Conservation (phyloP, 2,888 invertebrate species). For the Mellilla xanthometata region DNA sequence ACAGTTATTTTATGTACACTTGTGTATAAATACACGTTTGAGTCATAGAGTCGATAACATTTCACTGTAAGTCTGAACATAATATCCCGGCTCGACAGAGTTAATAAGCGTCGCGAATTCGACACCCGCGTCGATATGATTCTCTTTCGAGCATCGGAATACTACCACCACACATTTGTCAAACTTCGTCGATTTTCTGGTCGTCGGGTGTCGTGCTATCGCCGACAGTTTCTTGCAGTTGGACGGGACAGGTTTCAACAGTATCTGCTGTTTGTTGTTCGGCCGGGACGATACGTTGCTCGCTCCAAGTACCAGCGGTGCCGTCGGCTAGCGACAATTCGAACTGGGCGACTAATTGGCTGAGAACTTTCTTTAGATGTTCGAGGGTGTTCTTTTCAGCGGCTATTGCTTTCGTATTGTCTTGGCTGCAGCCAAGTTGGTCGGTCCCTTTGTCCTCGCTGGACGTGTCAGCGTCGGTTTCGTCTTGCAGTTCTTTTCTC, state of each 20-base stretch:
- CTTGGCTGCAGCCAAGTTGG: too few relatives aligned
- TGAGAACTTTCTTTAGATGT: conserved; percentile 70
- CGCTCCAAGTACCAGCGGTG: conserved; percentile 24
- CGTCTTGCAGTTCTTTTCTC: conserved; percentile 47
- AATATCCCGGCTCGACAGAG: conserved; percentile 1
- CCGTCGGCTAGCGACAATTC: conserved; percentile 56
- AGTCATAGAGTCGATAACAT: not conserved
- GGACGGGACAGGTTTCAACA: conserved; percentile 4
- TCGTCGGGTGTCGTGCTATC: not conserved
- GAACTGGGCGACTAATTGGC: conserved; percentile 65
- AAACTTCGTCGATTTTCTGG: conserved; percentile 17
- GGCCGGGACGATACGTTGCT: conserved; percentile 29
- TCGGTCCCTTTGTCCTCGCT: too few relatives aligned
- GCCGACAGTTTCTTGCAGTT: not conserved
- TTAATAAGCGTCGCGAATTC: not conserved
- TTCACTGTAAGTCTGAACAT: not conserved
- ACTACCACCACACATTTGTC: conserved; percentile 25
- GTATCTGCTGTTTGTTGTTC: conserved; percentile 29
- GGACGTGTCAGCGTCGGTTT: conserved; percentile 22
- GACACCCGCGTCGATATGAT: not conserved
- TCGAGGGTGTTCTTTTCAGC: conserved; percentile 60
- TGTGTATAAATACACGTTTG: conserved; percentile 11
- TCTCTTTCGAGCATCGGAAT: not conserved
- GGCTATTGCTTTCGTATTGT: too few relatives aligned
- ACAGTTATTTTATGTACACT: conserved; percentile 12